Conservation (phyloP, 2,113 vertebrate species). For the rat (Rattus norvegicus) region DNA sequence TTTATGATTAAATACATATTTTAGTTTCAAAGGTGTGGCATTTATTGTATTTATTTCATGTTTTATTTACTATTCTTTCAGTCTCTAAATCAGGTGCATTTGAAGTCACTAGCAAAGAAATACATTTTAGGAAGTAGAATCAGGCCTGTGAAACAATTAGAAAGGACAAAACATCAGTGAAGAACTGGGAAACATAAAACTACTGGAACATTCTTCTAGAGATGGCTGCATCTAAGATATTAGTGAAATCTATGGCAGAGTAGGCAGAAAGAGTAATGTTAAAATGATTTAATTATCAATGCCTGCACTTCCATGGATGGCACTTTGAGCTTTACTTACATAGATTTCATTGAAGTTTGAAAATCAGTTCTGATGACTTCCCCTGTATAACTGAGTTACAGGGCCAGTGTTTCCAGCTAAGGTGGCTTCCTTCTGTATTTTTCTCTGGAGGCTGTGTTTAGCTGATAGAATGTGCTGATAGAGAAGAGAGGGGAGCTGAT, state of each 20-base stretch:
- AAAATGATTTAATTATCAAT: not conserved
- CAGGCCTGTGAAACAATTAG: not conserved
- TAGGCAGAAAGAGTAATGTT: not conserved
- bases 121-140: not conserved
- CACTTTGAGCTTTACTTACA: not conserved
- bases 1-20: not conserved
- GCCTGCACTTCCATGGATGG: not conserved
- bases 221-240: not conserved
- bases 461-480: rapidly evolving
- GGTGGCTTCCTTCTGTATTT: not conserved
- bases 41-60: conserved; percentile 34
- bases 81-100: not conserved
- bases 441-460: not conserved
- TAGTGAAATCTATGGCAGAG: not conserved
- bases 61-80: not conserved
- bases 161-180: not conserved
- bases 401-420: too few species aligned
- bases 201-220: not conserved
- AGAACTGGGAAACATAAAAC: not conserved
- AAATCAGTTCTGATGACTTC: not conserved
- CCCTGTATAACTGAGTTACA: too few species aligned
- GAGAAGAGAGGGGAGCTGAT: not conserved
- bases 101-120: not conserved
- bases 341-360: not conserved
- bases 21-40: not conserved